Evolutionary conservation across 2,113 vertebrate species (phyloP), one percentile per base, ranked within the genome.

Genomic region (Tichodroma muraria): DNA sequence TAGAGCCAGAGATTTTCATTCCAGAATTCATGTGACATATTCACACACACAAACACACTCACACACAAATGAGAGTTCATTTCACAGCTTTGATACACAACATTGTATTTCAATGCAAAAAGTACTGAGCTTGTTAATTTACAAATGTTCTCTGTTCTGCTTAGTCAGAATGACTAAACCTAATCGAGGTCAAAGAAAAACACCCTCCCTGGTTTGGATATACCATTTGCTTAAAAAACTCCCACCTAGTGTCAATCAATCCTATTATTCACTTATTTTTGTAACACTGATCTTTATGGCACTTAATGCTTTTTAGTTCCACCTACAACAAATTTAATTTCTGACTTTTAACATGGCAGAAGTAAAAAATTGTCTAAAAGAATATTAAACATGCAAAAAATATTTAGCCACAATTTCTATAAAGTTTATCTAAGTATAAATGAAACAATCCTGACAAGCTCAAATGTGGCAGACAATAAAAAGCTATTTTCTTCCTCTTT

Each of bases 221-320:
- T 4, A 45, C 2, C 12, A 13, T 49, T 85, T 90, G 13, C 27
- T 10, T 49, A 13, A 61, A 70, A 77, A 86, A 7, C n/a, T 93
- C 54, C 63, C 28, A 90, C 40, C 11, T 77, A 53, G 42, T 61
- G 52, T 18, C 37, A 49, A 18, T 86, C 77, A 83, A 52, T 57
- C 4, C 21, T 77, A 70, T 25, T 77, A 73, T 31, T 83, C 54
- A 72, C 22, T 72, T 72, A 86, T 73, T 94, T 92, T 81, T 94
- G 19, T 31, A 42, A 38, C 20, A 47, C 7, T 49, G 23, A 77
- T 53, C n/a, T 60, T 83, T 88, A 35, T 71, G 35, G 11, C 38
- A 71, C 19, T 25, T 81, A 91, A 52, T 70, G 21, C 2, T 35
- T 81, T 91, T 79, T 64, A 54, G 24, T 68, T 92, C 59, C 37